Conservation (phyloP, 2,797 vertebrate species). For the Ciconia nigra region DNA sequence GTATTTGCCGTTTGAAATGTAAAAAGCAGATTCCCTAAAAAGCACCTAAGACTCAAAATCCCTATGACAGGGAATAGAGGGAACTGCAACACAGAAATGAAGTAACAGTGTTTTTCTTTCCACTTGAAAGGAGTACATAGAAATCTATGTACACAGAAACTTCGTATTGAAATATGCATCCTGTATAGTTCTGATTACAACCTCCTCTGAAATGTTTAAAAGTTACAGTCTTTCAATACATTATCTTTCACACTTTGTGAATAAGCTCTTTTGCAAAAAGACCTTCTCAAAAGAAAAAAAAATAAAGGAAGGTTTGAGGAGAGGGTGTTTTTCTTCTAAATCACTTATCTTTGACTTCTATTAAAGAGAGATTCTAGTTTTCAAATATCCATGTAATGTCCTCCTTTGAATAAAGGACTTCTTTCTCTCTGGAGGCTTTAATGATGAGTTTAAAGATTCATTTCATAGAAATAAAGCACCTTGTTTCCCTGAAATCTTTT, state of each 20-base stretch:
- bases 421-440: neutral
- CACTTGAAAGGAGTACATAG: neutral
- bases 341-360: neutral
- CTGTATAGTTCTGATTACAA: neutral
- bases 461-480: neutral
- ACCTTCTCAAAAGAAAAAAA: neutral
- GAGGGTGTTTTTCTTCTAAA: neutral
- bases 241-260: neutral
- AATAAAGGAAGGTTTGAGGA: fast-evolving
- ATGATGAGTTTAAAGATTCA: neutral
- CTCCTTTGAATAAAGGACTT: neutral
- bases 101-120: neutral
- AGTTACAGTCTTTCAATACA: neutral
- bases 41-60: neutral
- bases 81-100: neutral
- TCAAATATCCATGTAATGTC: neutral
- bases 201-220: neutral
- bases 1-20: neutral
- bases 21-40: neutral
- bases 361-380: neutral
- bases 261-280: neutral
- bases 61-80: neutral
- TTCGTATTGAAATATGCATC: neutral
- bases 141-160: neutral
- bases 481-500: neutral